Evolutionary conservation across 1,140 invertebrate species (phyloP), one percentile per base, ranked within the genome.

Genomic region (Musca vetustissima): DNA sequence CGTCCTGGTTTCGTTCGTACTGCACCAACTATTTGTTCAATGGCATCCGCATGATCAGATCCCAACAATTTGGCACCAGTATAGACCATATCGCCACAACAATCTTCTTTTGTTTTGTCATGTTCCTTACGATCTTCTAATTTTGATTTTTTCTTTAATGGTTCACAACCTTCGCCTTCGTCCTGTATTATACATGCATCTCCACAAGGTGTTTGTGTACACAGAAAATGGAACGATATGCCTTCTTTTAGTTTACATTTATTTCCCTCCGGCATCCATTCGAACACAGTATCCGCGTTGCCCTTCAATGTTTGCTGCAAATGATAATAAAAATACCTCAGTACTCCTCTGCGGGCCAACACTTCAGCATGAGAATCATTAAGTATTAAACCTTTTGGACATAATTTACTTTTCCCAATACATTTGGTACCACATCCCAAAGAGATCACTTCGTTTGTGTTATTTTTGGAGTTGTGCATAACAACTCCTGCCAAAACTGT

Each of bases 341-440:
- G 72, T 77, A 98, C 93, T 0, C 89, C 90, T 76, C 96, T 86
- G 73, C 94, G 85, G 8, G 93, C 89, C 22, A 98, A 83, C 36
- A 97, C 86, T 86, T 98, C 96, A 11, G 95, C 94, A 85, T 98
- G 96, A 52, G 91, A 94, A 82, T 98, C 96, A 81, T 92, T 93
- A 15, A 98, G 70, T 67, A 92, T 86, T 76, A 87, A 87, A 15
- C 95, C 95, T 53, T 79, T 79, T 17, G 83, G 71, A 68, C 87
- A 89, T 36, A 78, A 70, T 75, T 89, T 89, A 36, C 85, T 87
- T 69, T 86, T 83, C 17, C 94, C 93, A 70, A 98, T 87, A 84
- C 95, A 97, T 85, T 97, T 97, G 4, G 95, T 93, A 1, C 96
- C 95, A 14, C 93, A 95, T 13, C 91, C 93, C 67, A 97, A 81